Conservation (phyloP, 2,888 invertebrate species). For the Caenorhabditis imperialis region DNA sequence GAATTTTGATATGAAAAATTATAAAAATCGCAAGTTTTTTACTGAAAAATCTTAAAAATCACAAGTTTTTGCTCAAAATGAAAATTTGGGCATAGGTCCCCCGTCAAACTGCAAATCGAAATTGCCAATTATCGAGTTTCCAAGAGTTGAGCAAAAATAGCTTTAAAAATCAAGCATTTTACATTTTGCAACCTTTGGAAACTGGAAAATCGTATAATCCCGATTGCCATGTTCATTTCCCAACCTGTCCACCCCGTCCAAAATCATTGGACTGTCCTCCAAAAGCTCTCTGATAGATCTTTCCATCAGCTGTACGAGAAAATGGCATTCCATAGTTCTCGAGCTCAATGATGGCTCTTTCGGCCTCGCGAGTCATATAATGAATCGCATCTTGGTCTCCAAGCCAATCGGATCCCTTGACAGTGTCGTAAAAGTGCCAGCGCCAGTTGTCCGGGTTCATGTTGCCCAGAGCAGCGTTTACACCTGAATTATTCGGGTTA, state of each 20-base stretch:
- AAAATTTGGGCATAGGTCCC: too few species aligned
- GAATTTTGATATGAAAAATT: too few species aligned
- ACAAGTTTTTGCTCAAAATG: too few species aligned
- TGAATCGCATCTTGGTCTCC: slow-evolving; percentile 98
- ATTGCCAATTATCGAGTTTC: too few species aligned
- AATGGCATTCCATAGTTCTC: slow-evolving; percentile 84
- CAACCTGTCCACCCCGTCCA: slow-evolving; percentile 89
- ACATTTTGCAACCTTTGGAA: too few species aligned
- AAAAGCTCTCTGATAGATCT: slow-evolving; percentile 99
- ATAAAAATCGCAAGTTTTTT: too few species aligned
- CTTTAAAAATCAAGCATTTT: too few species aligned
- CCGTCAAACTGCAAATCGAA: too few species aligned
- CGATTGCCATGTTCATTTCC: slow-evolving; percentile 48
- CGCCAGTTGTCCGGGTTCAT: slow-evolving; percentile 97
- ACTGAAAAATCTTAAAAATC: too few species aligned
- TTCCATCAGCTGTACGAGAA: slow-evolving; percentile 94
- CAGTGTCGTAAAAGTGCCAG: slow-evolving; percentile 89
- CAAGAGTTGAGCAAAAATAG: too few species aligned
- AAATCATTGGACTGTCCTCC: slow-evolving; percentile 97
- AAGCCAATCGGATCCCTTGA: slow-evolving; percentile 91
- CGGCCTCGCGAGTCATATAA: slow-evolving; percentile 88
- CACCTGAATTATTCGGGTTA: too few species aligned
- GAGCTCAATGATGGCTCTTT: slow-evolving; percentile 80
- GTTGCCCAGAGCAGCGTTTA: slow-evolving; percentile 94
- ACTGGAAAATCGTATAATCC: too few species aligned